Evolutionary conservation across 2,888 invertebrate species (phyloP), one percentile per base, ranked within the genome.

Genomic region (Lacanobia wlatinum): DNA sequence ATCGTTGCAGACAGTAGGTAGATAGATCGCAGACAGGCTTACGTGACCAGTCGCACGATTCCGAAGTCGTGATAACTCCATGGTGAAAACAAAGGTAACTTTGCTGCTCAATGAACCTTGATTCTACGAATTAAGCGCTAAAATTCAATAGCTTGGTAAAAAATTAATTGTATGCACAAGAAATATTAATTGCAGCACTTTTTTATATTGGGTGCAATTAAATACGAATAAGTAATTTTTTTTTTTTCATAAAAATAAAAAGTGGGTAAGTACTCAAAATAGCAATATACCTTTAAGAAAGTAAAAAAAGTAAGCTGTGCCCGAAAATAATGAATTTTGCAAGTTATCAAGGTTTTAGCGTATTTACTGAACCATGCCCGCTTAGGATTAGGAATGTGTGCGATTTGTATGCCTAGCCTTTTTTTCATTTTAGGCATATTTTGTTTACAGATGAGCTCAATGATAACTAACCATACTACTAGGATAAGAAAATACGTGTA

Each of bases 41-140:
- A 86, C 87, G 87, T 87, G 87, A 87, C 86, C 69, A 28, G 64
- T 60, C 21, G 76, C 87, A 87, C 84, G 87, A 73, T 69, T 73
- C 64, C 67, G 50, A 67, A 76, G 43, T 83, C 81, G 82, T 83
- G 83, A 62, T 61, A 61, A 38, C 8, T 60, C 53, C 50, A 38
- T 62, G 34, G 71, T 73, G 67, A 72, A 66, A 60, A 81, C 70
- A 70, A 80, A 66, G 16, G 53, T 70, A 83, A 55, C 43, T 65
- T 71, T 84, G 66, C 73, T 58, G 70, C 61, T 75, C n/a, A 66
- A 28, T 63, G 61, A 76, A 82, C 78, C 84, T 84, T 82, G 82
- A 64, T 62, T 28, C 78, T 8, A 64, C n/a, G 69, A 59, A 83
- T 75, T 73, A 74, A 52, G 70, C 48, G 50, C 59, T 66, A 69